phyloP scores from a whole-genome alignment of 2,797 vertebrate species.

The Epinephelus awoara region DNA sequence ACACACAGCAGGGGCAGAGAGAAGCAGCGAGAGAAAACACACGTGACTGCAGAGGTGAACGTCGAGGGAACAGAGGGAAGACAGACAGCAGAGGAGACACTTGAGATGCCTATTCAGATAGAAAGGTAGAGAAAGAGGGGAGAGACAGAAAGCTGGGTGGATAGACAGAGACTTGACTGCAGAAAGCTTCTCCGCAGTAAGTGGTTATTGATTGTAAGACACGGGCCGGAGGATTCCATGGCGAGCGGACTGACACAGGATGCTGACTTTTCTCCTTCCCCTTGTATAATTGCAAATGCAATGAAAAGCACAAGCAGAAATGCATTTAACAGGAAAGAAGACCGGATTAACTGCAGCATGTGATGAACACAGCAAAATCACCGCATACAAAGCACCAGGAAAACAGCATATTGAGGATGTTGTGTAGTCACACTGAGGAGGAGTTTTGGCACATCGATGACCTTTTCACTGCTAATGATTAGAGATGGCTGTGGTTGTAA shows the following conservation, averaged over 20 bases:
- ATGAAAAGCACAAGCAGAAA: slow-evolving; percentile 30
- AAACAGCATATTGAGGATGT: neutral
- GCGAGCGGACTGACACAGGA: slow-evolving; percentile 49
- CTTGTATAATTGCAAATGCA: slow-evolving; percentile 42
- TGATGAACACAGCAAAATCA: neutral
- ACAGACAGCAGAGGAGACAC: slow-evolving; percentile 47
- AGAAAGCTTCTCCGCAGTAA: slow-evolving; percentile 77
- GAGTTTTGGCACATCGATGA: slow-evolving; percentile 52
- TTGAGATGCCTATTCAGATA: slow-evolving; percentile 48
- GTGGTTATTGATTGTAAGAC: slow-evolving; percentile 80
- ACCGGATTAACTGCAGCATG: slow-evolving; percentile 1
- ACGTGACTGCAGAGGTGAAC: slow-evolving; percentile 63
- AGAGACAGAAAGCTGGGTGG: slow-evolving; percentile 42
- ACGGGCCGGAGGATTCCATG: slow-evolving; percentile 59
- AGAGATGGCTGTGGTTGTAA: slow-evolving; percentile 58
- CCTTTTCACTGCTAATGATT: slow-evolving; percentile 74
- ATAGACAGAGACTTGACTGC: slow-evolving; percentile 63
- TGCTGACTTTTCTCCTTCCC: slow-evolving; percentile 41
- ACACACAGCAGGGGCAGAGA: slow-evolving; percentile 31
- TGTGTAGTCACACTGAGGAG: slow-evolving; percentile 8
- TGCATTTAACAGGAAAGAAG: slow-evolving; percentile 17
- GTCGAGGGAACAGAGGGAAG: slow-evolving; percentile 17
- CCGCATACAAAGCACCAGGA: neutral
- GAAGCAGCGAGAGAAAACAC: slow-evolving; percentile 12
- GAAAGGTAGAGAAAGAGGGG: slow-evolving; percentile 29